phyloP scores from a whole-genome alignment of 2,888 invertebrate genomes.

The Sinopyrophorus schimmeli region DNA sequence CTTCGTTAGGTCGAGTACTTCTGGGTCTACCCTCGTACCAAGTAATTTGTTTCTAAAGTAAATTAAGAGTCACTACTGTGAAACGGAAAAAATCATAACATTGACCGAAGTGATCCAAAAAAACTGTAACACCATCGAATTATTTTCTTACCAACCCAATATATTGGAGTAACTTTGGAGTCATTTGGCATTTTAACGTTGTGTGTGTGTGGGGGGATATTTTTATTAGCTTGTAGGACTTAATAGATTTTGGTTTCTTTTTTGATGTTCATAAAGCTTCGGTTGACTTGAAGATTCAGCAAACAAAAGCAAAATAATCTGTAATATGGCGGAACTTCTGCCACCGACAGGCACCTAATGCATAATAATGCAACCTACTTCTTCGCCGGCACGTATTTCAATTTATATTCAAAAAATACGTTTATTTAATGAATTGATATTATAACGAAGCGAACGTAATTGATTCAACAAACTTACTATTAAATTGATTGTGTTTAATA shows the following conservation, averaged over 20 bases:
- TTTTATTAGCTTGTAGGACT: slow-evolving; percentile 10
- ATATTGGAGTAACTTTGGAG: no score
- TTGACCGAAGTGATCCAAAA: no score
- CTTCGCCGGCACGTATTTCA: slow-evolving; percentile 24
- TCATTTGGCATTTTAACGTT: no score
- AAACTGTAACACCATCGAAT: no score
- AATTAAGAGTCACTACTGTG: no score
- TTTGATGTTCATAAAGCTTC: slow-evolving; percentile 11
- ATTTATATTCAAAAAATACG: slow-evolving; percentile 27
- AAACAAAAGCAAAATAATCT: slow-evolving; percentile 25
- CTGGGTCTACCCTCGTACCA: no score
- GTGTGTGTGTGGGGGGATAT: no score
- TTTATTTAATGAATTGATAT: slow-evolving; percentile 22
- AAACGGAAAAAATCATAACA: no score
- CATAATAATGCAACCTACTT: slow-evolving; percentile 28
- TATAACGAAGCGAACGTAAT: slow-evolving; percentile 9
- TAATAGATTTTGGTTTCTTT: slow-evolving; percentile 15
- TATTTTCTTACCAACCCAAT: no score
- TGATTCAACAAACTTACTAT: slow-evolving; percentile 5
- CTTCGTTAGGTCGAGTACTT: no score
- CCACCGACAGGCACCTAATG: slow-evolving; percentile 24
- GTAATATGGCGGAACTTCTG: slow-evolving; percentile 20
- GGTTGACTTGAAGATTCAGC: slow-evolving; percentile 9
- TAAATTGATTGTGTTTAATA: slow-evolving; percentile 13
- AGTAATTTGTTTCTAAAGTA: no score